Conservation (phyloP, 1,140 invertebrate species). For the Cherax quadricarinatus region DNA sequence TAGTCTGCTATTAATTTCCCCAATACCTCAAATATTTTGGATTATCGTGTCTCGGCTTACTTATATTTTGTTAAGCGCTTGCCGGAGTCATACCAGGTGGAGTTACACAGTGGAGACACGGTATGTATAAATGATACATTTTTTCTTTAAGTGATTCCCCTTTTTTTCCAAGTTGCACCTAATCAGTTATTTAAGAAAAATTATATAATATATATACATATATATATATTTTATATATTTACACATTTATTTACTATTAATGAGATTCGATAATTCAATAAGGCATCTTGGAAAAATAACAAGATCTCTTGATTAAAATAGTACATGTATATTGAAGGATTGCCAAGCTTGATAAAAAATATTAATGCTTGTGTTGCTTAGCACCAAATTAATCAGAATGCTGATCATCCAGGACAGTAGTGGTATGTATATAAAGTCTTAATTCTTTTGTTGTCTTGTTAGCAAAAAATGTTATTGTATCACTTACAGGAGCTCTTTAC, state of each 20-base stretch:
- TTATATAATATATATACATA: constrained; percentile 19
- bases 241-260: not conserved
- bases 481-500: not conserved
- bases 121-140: constrained; percentile 17
- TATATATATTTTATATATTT: constrained; percentile 21
- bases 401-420: constrained; percentile 2
- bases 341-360: not conserved
- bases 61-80: constrained; percentile 21
- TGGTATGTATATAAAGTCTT: not conserved
- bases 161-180: constrained; percentile 9
- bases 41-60: constrained; percentile 39
- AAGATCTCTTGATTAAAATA: not conserved
- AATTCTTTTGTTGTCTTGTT: not conserved
- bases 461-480: not conserved
- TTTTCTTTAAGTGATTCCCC: not conserved
- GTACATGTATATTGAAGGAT: not conserved
- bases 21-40: constrained; percentile 17
- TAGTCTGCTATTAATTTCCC: too few species aligned
- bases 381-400: not conserved
- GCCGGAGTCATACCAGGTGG: constrained; percentile 14
- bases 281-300: constrained; percentile 12
- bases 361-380: not conserved
- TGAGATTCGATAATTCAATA: not conserved
- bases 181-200: not conserved
- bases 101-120: constrained; percentile 6